Evolutionary conservation across 1,140 invertebrate species (phyloP).

Genomic region (Pseudobourletiella spinata): DNA sequence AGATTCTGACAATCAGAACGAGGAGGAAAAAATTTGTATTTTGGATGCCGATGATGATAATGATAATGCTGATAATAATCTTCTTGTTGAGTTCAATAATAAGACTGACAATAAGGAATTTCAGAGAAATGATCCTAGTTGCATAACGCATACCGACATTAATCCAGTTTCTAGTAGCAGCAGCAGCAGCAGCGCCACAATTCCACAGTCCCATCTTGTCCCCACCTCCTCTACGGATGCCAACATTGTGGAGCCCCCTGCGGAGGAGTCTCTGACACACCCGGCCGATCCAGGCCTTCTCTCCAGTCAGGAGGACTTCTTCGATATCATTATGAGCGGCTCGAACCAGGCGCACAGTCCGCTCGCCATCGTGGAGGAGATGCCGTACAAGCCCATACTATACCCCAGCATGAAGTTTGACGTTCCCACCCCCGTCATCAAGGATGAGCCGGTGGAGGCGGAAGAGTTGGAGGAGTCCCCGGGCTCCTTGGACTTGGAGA

Average conservation of each 20-base stretch:
- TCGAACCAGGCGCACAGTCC: not conserved
- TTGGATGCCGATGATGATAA: not conserved
- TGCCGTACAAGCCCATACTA: conserved; percentile 12
- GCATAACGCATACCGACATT: not conserved
- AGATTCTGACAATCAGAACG: conserved; percentile 18
- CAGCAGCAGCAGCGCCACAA: too few relatives aligned
- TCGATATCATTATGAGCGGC: not conserved
- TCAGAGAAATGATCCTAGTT: not conserved
- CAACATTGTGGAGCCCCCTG: not conserved
- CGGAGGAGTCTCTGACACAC: not conserved
- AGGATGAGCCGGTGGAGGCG: conserved; percentile 30
- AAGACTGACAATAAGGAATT: not conserved
- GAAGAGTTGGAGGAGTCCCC: conserved; percentile 4
- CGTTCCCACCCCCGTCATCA: conserved; percentile 27
- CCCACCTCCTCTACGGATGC: not conserved
- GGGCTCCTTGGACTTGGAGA: not conserved
- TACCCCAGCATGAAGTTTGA: conserved; percentile 35
- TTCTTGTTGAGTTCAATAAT: not conserved
- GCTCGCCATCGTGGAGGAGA: not conserved
- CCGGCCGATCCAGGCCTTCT: not conserved
- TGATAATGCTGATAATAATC: conserved; percentile 13
- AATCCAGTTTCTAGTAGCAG: too few relatives aligned
- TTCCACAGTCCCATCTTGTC: not conserved
- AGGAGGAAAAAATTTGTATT: conserved; percentile 9
- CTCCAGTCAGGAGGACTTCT: not conserved